phyloP scores from a whole-genome alignment of 2,113 vertebrate species.

The Coregonus clupeaformis region DNA sequence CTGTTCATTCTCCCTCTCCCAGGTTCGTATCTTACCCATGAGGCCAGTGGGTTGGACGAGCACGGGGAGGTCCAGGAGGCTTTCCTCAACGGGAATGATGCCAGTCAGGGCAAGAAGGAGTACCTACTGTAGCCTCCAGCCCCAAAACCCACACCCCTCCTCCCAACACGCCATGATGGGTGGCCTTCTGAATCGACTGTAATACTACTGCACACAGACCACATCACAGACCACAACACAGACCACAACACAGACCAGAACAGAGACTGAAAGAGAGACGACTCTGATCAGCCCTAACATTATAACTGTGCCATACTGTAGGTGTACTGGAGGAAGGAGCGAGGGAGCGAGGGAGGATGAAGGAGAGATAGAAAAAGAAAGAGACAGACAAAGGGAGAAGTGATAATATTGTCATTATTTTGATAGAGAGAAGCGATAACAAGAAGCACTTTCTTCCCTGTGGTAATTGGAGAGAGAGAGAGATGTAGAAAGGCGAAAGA shows the following conservation, averaged over 20 bases:
- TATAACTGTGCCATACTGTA: conserved; percentile 57
- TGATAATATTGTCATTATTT: too few relatives aligned
- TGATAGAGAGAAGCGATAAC: too few relatives aligned
- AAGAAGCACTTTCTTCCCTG: neutral
- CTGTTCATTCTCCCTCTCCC: conserved; percentile 21
- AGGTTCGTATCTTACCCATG: conserved; percentile 93
- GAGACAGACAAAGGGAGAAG: too few relatives aligned
- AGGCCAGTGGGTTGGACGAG: conserved; percentile 90
- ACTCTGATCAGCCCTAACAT: conserved; percentile 43
- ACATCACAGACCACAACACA: conserved; percentile 19
- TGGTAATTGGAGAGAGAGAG: conserved; percentile 3
- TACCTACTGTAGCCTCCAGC: conserved; percentile 86
- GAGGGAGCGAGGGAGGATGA: conserved; percentile 29
- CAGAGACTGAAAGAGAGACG: neutral
- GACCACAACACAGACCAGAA: neutral
- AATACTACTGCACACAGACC: conserved; percentile 56
- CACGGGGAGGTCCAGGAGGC: conserved; percentile 92
- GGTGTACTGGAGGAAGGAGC: conserved; percentile 25
- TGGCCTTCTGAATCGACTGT: conserved; percentile 68
- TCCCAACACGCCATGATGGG: conserved; percentile 54
- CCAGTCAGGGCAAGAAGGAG: conserved; percentile 91
- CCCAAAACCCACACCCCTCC: conserved; percentile 44
- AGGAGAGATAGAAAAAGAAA: too few relatives aligned
- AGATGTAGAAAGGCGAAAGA: conserved; percentile 2
- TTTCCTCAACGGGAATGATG: conserved; percentile 89